These are phyloP conservation scores for Ifrita kowaldi DNA, from an alignment of 2,113 vertebrate species.

Conservation along the genomic window DNA sequence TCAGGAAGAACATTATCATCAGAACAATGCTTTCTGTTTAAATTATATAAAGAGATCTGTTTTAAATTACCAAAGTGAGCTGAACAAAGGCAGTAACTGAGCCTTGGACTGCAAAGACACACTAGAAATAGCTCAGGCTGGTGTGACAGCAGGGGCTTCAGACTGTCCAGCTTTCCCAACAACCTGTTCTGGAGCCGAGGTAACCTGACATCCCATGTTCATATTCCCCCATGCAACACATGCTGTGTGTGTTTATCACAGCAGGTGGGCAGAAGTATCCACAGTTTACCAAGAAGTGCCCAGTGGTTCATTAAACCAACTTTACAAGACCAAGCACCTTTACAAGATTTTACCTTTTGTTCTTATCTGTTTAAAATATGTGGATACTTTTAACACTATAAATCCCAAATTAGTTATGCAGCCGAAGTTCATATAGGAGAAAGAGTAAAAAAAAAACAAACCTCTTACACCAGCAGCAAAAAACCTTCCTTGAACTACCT, in stretches of 20 bases:
- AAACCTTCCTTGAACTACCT: background rate
- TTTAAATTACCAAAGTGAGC: background rate
- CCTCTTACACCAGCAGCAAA: background rate
- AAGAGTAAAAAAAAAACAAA: background rate
- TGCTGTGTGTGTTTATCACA: background rate
- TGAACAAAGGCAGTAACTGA: background rate
- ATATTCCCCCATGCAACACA: background rate
- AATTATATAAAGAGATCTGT: background rate
- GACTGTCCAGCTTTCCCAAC: background rate
- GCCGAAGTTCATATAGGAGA: accelerated
- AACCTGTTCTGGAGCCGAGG: background rate
- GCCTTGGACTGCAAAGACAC: background rate
- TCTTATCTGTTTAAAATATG: background rate
- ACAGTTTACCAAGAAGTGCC: background rate
- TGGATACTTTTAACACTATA: background rate
- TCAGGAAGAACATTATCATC: background rate
- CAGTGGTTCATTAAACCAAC: background rate
- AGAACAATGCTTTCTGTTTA: background rate
- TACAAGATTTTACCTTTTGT: background rate
- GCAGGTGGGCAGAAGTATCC: background rate
- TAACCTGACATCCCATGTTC: background rate
- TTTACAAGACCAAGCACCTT: background rate
- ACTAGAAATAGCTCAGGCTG: background rate
- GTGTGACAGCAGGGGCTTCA: background rate
- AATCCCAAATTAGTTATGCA: background rate